Base-by-base conservation (phyloP, 2,797 vertebrate species). In the Gymnothorax reevesii region DNA sequence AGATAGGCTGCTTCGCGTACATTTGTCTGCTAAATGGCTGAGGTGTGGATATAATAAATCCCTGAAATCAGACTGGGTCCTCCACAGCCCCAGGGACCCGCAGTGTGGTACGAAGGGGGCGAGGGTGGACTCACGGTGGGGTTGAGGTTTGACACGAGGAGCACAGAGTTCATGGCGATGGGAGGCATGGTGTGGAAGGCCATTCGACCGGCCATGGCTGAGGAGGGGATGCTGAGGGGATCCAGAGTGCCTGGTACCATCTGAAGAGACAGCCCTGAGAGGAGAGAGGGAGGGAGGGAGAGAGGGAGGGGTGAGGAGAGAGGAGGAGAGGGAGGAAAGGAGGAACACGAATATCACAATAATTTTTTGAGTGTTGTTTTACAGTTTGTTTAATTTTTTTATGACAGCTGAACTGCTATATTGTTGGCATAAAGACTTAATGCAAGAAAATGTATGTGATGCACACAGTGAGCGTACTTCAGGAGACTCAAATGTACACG, bases 111-210 rank as follows among this genome's bases (percentile, higher is more conserved):
- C 33, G 15, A 33, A 2, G 9, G 27, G 25, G 73, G 59, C 13
- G 59, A 12, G 59, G 59, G 20, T 20, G 62, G 22, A 94, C 96
- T 96, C 94, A 97, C 97, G 80, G 97, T 96, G 90, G 95, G 90
- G 86, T 97, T 97, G 90, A 97, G 96, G 91, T 97, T 97, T 90
- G 94, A 97, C 90, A 97, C 96, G 17, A 97, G 92, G 15, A 97
- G 91, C 90, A 97, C 96, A 0, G 94, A 95, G 91, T 95, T 96
- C 89, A 91, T 91, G 85, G 93, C 89, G 54, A 92, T 79, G 54
- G 87, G 90, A 88, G 90, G 22, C 90, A 91, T 87, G 66, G 88
- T 90, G 82, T 95, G 94, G 91, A 92, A 12, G 89, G 92, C 79
- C 92, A 95, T 92, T 15, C 94, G 92, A 85, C 92, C 95, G 86